A percentile compares a stretch with the other conserved stretches of the same genome.
These are phyloP conservation scores for Lapara coniferarum DNA, from an alignment of 2,888 invertebrate genomes.

Conservation along the genomic window DNA sequence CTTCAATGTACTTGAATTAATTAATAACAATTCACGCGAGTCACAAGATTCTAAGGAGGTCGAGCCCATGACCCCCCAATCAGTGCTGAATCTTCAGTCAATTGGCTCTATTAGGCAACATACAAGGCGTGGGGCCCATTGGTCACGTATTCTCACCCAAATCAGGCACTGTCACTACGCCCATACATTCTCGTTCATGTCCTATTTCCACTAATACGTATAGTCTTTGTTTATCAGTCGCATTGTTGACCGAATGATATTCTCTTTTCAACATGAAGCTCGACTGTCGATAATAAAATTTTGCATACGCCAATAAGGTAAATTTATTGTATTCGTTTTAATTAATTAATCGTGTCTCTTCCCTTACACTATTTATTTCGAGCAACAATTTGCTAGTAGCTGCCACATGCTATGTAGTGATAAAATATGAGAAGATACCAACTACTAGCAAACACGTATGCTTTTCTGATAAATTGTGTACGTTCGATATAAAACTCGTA, in stretches of 20 bases:
- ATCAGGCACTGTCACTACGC: conserved; percentile 1
- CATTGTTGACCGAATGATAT: conserved; percentile 10
- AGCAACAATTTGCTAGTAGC: no score
- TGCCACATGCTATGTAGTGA: no score
- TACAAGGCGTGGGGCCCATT: background rate
- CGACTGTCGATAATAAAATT: background rate
- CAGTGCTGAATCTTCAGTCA: conserved; percentile 15
- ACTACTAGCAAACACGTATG: no score
- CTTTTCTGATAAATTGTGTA: no score
- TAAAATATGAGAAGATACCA: no score
- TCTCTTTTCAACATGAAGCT: conserved; percentile 4
- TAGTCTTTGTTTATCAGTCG: conserved; percentile 24
- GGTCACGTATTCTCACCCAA: background rate
- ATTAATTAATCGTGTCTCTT: no score
- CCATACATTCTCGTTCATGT: background rate
- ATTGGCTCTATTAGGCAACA: conserved; percentile 2
- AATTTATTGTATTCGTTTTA: no score
- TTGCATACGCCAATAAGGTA: no score
- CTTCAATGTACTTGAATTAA: background rate
- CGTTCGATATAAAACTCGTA: no score
- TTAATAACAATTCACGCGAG: background rate
- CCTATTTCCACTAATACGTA: conserved; percentile 1
- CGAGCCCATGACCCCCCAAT: conserved; percentile 10
- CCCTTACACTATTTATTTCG: no score
- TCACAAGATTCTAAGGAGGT: conserved; percentile 12